Conservation (phyloP, 2,888 invertebrate species). For the Choristoneura rosaceana region DNA sequence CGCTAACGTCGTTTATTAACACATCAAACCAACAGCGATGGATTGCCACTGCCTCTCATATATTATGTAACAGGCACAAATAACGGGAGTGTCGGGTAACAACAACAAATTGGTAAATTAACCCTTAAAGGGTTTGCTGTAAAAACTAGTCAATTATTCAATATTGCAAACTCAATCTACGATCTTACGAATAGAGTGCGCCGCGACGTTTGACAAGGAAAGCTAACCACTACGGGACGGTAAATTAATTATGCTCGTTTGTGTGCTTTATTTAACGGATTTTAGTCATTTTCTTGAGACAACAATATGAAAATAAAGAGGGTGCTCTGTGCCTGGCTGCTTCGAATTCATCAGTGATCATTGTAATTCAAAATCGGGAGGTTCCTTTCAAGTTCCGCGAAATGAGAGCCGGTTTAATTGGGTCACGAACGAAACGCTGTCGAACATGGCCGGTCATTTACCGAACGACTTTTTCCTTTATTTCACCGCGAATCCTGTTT, state of each 20-base stretch:
- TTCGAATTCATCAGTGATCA: constrained; percentile 40
- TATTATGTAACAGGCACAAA: constrained; percentile 33
- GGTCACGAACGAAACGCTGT: constrained; percentile 76
- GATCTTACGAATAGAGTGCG: constrained; percentile 9
- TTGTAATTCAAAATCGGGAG: constrained; percentile 37
- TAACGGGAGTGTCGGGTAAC: constrained; percentile 9
- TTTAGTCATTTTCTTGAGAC: background rate
- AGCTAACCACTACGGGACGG: background rate
- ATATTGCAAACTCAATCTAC: constrained; percentile 11
- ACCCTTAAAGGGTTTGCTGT: constrained; percentile 20
- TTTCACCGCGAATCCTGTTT: constrained; percentile 63
- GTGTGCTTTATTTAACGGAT: background rate
- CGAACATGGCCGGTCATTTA: constrained; percentile 74
- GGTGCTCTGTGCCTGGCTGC: constrained; percentile 10
- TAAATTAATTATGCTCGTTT: constrained; percentile 14
- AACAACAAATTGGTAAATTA: constrained; percentile 34
- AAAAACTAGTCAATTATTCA: constrained; percentile 35
- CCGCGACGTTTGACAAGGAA: constrained; percentile 4
- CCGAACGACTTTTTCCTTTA: constrained; percentile 72
- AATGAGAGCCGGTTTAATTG: constrained; percentile 59
- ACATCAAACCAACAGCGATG: constrained; percentile 53
- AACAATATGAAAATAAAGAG: constrained; percentile 16
- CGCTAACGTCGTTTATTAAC: constrained; percentile 57
- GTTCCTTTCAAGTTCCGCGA: constrained; percentile 36
- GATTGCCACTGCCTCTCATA: constrained; percentile 30